Conservation (phyloP, 2,888 invertebrate species). For the Danaus chrysippus region DNA sequence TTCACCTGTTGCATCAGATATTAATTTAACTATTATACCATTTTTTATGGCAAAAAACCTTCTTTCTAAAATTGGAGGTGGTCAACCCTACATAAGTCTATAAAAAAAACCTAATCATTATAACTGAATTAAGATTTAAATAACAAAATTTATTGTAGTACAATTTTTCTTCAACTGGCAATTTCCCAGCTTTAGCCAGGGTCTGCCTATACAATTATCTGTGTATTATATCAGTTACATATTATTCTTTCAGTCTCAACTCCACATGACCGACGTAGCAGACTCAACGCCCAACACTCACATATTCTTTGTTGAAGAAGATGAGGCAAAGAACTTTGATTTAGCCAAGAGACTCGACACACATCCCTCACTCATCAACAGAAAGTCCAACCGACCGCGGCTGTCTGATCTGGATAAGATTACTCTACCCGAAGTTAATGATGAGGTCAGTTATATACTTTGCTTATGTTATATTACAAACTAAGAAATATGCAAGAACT, state of each 20-base stretch:
- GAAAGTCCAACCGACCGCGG: constrained; percentile 84
- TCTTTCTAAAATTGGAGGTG: too few species aligned
- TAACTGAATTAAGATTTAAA: too few species aligned
- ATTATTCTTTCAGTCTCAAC: constrained; percentile 80
- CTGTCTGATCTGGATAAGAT: constrained; percentile 78
- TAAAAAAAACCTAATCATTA: too few species aligned
- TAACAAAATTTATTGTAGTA: too few species aligned
- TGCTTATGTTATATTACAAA: not conserved
- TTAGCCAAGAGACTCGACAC: constrained; percentile 85
- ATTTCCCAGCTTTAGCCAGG: too few species aligned
- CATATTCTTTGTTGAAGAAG: constrained; percentile 86
- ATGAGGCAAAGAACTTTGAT: constrained; percentile 81
- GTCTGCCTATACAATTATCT: too few species aligned
- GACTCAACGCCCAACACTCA: constrained; percentile 86
- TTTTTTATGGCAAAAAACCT: too few species aligned
- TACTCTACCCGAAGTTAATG: constrained; percentile 79
- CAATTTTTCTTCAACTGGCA: too few species aligned
- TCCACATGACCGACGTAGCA: constrained; percentile 90
- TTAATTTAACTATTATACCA: too few species aligned
- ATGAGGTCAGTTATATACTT: constrained; percentile 53
- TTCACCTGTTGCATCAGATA: too few species aligned
- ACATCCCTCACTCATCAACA: constrained; percentile 83
- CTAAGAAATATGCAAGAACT: not conserved
- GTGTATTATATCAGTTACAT: not conserved
- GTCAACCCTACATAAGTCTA: too few species aligned